phyloP scores from a whole-genome alignment of 2,888 invertebrate species.

The Empis stercorea region DNA sequence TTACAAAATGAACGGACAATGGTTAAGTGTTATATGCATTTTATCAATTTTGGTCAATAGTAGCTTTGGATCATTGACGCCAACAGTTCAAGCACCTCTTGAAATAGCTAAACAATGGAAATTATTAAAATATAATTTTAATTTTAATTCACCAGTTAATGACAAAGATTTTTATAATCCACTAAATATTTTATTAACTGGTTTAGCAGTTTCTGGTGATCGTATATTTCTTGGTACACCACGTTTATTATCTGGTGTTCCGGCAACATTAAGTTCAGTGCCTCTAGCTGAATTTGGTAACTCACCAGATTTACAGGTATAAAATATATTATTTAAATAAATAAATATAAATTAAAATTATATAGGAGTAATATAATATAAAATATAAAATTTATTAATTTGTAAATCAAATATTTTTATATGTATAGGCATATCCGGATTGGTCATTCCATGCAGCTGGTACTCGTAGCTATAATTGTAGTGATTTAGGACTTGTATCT shows the following conservation, averaged over 20 bases:
- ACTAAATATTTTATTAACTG: constrained; percentile 64
- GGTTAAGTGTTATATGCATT: too few relatives aligned
- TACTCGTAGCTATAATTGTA: constrained; percentile 57
- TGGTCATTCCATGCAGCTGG: constrained; percentile 67
- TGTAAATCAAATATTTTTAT: too few relatives aligned
- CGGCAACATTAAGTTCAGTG: constrained; percentile 59
- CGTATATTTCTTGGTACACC: constrained; percentile 65
- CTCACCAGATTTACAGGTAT: constrained; percentile 54
- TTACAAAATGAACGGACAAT: too few relatives aligned
- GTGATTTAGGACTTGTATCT: constrained; percentile 60
- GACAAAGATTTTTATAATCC: constrained; percentile 42
- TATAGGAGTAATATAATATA: too few relatives aligned
- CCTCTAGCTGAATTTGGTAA: constrained; percentile 52
- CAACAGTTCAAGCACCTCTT: background rate
- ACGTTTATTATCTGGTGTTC: constrained; percentile 58
- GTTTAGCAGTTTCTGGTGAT: constrained; percentile 58
- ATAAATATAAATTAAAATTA: too few relatives aligned
- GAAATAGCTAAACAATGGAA: constrained; percentile 50
- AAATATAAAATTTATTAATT: too few relatives aligned
- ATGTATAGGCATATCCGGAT: constrained; percentile 51
- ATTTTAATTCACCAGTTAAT: constrained; percentile 43
- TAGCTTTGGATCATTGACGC: too few relatives aligned
- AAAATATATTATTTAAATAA: constrained; percentile 1
- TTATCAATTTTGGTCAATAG: too few relatives aligned
- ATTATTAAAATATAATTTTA: constrained; percentile 52